Base-by-base conservation (phyloP, 2,888 invertebrate genomes). In the Meta bourneti region DNA sequence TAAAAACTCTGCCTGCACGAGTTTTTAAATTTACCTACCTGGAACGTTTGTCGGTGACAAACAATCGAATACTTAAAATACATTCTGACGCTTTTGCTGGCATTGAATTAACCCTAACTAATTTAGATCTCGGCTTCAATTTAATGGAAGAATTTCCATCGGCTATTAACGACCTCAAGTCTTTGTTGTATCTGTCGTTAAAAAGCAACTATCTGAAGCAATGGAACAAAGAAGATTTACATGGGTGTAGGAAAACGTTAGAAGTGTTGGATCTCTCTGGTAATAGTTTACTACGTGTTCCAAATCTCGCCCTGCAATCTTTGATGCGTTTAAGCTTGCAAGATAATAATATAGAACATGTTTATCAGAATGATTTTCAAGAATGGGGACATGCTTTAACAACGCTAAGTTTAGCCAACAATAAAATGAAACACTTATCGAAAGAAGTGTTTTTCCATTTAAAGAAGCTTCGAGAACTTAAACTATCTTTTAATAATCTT, bases 401-500 rank as follows among this genome's bases (percentile, higher is more conserved):
- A 94, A 98, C 98, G 95, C 96, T 99, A 93, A 98, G 97, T 95
- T 95, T 99, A 93, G 98, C 98, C 94, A 98, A 98, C 95, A 99
- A 99, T 95, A 97, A 97, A 94, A 96, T 99, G 93, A 96, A 97
- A 94, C 97, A 97, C 94, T 96, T 98, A 93, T 97, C 98, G 94
- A 96, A 97, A 54, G 96, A 97, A 94, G 97, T 98, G 20, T 98
- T 98, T 94, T 96, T 96, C 92, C 97, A 97, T 94, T 96, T 98
- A 90, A 96, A 97, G 1, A 93, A 94, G 54, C 93, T 95, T n/a
- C 94, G 94, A 79, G 94, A 94, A 89, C 93, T 95, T 69, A 94
- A 94, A 7, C 82, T 95, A 7, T 94, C 94, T 19, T 93, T 94
- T 19, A 95, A 95, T 61, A 92, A 92, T 61, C 51, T 94, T 9